phyloP scores from a whole-genome alignment of 2,888 invertebrate genomes.

The Pardosa pseudoannulata region DNA sequence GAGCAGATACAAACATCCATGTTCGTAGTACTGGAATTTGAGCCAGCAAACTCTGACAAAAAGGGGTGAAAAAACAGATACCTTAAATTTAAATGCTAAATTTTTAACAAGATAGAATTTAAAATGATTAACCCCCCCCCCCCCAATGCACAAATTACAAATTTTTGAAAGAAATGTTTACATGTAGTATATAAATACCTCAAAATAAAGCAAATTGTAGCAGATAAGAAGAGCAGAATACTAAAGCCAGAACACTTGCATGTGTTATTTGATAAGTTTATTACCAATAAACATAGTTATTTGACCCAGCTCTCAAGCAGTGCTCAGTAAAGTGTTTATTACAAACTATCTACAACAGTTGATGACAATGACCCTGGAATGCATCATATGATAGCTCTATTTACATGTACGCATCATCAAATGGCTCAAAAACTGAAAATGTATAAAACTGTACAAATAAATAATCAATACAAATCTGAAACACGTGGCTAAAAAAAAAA shows the following conservation, averaged over 20 bases:
- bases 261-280: not conserved
- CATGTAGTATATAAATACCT: no score
- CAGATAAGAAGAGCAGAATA: no score
- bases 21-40: no score
- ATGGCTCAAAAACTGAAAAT: slow-evolving; percentile 1
- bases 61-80: no score
- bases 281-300: not conserved
- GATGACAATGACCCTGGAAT: slow-evolving; percentile 35
- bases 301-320: slow-evolving; percentile 15
- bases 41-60: no score
- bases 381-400: slow-evolving; percentile 16
- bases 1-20: no score
- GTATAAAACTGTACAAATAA: slow-evolving; percentile 34
- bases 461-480: slow-evolving; percentile 6
- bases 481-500: not conserved
- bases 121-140: no score
- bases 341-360: slow-evolving; percentile 29
- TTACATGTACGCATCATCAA: slow-evolving; percentile 22
- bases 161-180: no score
- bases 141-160: no score
- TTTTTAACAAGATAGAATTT: no score
- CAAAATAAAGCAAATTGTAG: no score
- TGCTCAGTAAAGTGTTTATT: slow-evolving; percentile 11
- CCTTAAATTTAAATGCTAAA: no score
- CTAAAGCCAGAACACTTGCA: not conserved